phyloP scores from a whole-genome alignment of 2,888 invertebrate species.

The Eubasilissa splendida region DNA sequence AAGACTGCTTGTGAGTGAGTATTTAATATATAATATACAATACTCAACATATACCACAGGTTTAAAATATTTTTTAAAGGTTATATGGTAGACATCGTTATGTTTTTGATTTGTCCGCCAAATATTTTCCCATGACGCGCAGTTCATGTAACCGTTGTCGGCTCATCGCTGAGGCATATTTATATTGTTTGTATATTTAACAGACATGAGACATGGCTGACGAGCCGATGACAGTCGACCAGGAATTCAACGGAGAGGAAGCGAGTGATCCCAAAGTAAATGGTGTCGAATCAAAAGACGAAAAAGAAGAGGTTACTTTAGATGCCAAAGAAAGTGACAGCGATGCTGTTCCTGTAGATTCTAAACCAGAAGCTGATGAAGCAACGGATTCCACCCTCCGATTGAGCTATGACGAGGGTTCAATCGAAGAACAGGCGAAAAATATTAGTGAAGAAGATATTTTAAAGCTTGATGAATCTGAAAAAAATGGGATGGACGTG shows the following conservation, averaged over 20 bases:
- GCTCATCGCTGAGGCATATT: constrained; percentile 20
- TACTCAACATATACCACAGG: background rate
- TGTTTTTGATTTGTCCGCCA: constrained; percentile 50
- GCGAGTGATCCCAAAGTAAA: constrained; percentile 45
- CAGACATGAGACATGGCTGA: constrained; percentile 54
- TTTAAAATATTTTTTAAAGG: constrained; percentile 39
- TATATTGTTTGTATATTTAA: constrained; percentile 36
- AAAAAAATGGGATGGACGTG: constrained; percentile 35
- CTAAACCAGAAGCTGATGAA: constrained; percentile 20
- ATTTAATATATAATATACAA: background rate
- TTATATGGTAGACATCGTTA: constrained; percentile 46
- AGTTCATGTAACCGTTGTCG: constrained; percentile 48
- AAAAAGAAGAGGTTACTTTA: constrained; percentile 39
- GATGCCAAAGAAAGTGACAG: constrained; percentile 45
- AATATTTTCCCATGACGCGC: constrained; percentile 55
- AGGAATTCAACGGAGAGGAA: constrained; percentile 43
- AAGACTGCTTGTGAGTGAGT: constrained; percentile 28
- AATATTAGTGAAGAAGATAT: constrained; percentile 22
- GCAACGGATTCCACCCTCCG: constrained; percentile 13
- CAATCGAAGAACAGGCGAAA: constrained; percentile 18
- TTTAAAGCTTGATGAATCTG: background rate
- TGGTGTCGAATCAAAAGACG: constrained; percentile 46
- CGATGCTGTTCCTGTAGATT: constrained; percentile 17
- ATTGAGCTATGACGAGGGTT: constrained; percentile 35
- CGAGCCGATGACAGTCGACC: constrained; percentile 46